Base-by-base conservation (phyloP, 2,888 invertebrate species). In the Athripsodes cinereus region DNA sequence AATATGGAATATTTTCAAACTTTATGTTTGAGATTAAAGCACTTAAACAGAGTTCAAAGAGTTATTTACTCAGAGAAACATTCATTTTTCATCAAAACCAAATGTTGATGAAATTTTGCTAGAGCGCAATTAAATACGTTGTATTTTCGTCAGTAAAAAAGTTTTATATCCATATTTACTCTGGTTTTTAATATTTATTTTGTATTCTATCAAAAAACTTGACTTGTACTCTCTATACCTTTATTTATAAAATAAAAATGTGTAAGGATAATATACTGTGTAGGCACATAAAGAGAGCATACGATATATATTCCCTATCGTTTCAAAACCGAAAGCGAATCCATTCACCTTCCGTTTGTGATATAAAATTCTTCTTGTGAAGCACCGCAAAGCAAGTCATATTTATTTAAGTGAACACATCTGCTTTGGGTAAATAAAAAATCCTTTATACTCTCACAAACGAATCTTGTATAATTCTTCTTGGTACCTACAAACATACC, bases 321-420 rank as follows among this genome's bases (percentile, higher is more conserved):
- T 40, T 40, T 40, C 2, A 2, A 34, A 47, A 48, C 54, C 16
- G 53, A 55, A 40, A 46, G 60, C 60, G 59, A 58, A 54, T 59
- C 52, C 59, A 61, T 62, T 61, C 58, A 57, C 59, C 55, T 55
- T 58, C 60, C 62, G 16, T 62, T 58, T 63, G 61, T 63, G 63
- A 63, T 63, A 61, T 63, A 63, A 63, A 63, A 63, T 63, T 63
- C 63, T 59, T 59, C 61, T 53, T 57, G 63, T 63, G 58, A 59
- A 61, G 53, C 56, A 61, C 59, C 63, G 59, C 61, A 61, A 54
- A 59, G 59, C 49, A 40, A 60, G 58, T 58, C 58, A 57, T 62
- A 62, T 62, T 59, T 62, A 59, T 59, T 61, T 57, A 44, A 47
- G 47, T 47, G 21, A 20, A 47, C 21, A 47, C 47, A 47, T 47